These are phyloP conservation scores for Edolisoma coerulescens DNA, from an alignment of 2,113 vertebrate species.

Conservation along the genomic window DNA sequence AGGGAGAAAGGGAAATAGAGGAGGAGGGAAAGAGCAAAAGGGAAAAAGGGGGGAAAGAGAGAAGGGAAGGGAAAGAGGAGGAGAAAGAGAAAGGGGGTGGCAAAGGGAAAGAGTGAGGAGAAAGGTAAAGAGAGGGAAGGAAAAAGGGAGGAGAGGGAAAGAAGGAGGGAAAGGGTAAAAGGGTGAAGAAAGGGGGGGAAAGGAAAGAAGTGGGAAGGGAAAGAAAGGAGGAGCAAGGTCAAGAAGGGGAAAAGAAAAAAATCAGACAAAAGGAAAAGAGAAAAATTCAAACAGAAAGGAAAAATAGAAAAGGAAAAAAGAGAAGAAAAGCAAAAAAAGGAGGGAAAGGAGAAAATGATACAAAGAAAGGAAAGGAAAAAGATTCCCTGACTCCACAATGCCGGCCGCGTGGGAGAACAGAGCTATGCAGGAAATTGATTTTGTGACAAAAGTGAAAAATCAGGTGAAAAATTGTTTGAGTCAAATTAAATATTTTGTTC, in stretches of 20 bases:
- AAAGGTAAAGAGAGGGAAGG: too few species aligned
- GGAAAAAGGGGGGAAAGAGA: too few species aligned
- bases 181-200: too few species aligned
- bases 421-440: conserved; percentile 45
- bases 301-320: neutral
- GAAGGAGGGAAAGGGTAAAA: neutral
- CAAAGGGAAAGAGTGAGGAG: too few species aligned
- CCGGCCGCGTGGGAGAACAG: neutral
- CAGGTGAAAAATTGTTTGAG: conserved; percentile 51
- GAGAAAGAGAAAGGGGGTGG: too few species aligned
- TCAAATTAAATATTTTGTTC: conserved; percentile 57
- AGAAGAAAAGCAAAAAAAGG: neutral
- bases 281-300: neutral
- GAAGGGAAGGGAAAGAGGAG: too few species aligned
- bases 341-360: neutral
- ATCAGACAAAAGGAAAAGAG: neutral
- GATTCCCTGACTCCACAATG: neutral
- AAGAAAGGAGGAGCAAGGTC: neutral
- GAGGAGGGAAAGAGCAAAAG: neutral
- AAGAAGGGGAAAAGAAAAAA: neutral
- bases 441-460: conserved; percentile 56
- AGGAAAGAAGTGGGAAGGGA: neutral
- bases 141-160: neutral
- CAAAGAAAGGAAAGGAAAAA: neutral
- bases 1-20: neutral